Conservation (phyloP, 1,140 invertebrate genomes). For the Ridgeia piscesae region DNA sequence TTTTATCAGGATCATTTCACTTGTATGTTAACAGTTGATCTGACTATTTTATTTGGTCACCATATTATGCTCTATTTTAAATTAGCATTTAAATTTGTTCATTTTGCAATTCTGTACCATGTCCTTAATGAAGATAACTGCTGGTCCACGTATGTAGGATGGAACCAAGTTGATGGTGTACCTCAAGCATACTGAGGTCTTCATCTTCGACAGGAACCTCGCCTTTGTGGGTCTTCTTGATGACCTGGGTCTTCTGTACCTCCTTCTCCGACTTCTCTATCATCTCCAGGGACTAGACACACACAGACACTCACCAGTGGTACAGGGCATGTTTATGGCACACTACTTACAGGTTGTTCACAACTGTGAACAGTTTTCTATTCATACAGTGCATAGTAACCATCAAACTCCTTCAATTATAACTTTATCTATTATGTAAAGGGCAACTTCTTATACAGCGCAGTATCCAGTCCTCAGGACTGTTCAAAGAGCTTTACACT, state of each 20-base stretch:
- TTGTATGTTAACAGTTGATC: not conserved
- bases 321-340: no score
- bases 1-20: not conserved
- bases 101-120: not conserved
- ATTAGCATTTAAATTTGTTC: no score
- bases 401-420: no score
- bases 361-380: no score
- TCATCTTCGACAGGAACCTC: slow-evolving; percentile 68
- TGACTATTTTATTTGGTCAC: not conserved
- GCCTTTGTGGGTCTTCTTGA: slow-evolving; percentile 87
- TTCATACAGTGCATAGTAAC: no score
- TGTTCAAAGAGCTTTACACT: no score
- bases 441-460: no score
- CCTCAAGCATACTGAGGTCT: slow-evolving; percentile 49
- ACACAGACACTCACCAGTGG: not conserved
- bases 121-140: not conserved
- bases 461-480: no score
- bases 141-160: no score
- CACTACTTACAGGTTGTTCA: no score
- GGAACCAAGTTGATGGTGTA: slow-evolving; percentile 26
- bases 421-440: no score
- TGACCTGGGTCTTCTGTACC: slow-evolving; percentile 70
- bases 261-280: slow-evolving; percentile 74
- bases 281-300: slow-evolving; percentile 70
- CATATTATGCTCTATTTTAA: no score